phyloP scores from a whole-genome alignment of 2,113 vertebrate species.

The Motacilla tschutschensis region DNA sequence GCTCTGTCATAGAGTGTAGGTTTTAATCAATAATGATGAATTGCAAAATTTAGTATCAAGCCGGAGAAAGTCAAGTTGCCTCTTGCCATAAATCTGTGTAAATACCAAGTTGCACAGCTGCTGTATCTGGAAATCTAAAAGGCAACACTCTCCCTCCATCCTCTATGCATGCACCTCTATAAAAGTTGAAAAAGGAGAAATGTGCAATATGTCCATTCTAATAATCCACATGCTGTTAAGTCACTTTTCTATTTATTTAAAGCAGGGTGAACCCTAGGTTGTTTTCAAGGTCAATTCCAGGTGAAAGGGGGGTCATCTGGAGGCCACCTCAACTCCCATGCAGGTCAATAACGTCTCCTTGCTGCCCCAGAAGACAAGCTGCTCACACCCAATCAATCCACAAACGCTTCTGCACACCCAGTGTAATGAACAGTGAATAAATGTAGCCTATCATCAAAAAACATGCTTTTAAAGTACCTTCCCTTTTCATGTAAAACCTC shows the following conservation, averaged over 20 bases:
- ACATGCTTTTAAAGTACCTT: constrained; percentile 96
- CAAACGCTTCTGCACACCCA: constrained; percentile 77
- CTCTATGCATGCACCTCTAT: constrained; percentile 60
- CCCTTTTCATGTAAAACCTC: constrained; percentile 98
- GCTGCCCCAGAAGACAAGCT: constrained; percentile 80
- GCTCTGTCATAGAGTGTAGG: constrained; percentile 78
- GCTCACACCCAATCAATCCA: constrained; percentile 89
- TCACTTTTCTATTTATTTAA: constrained; percentile 82
- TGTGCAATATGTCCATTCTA: constrained; percentile 83
- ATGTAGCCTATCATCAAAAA: constrained; percentile 97
- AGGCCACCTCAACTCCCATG: constrained; percentile 89
- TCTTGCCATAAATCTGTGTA: constrained; percentile 85
- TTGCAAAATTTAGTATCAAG: constrained; percentile 86
- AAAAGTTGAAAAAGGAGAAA: constrained; percentile 76
- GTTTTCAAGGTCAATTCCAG: constrained; percentile 97
- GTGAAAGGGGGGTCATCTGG: constrained; percentile 92
- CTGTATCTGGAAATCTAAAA: constrained; percentile 76
- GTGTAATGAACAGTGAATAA: constrained; percentile 94
- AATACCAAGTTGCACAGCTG: constrained; percentile 84
- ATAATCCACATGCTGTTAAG: constrained; percentile 82
- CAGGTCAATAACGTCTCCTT: constrained; percentile 93
- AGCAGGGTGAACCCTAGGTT: constrained; percentile 79
- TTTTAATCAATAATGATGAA: constrained; percentile 92
- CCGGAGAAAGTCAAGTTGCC: constrained; percentile 72
- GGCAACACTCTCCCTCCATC: constrained; percentile 42